A percentile compares a stretch with the other conserved stretches of the same genome.
These are phyloP conservation scores for Callipepla californica DNA, from an alignment of 2,113 vertebrate genomes.

Conservation along the genomic window DNA sequence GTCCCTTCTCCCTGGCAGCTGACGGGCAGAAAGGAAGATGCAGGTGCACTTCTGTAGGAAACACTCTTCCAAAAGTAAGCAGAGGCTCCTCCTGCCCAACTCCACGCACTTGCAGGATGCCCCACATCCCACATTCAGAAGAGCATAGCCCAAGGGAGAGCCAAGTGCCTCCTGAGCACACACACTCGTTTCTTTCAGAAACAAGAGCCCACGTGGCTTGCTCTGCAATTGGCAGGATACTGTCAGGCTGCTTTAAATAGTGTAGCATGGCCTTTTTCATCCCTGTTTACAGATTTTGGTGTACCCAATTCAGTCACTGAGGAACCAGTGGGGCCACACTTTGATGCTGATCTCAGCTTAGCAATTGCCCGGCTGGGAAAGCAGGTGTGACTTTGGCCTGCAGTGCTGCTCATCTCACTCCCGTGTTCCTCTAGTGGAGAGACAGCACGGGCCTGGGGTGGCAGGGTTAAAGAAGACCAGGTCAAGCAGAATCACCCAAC, in stretches of 20 bases:
- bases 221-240: neutral
- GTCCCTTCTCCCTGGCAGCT: neutral
- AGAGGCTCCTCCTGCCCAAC: neutral
- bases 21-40: neutral
- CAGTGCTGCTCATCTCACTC: neutral
- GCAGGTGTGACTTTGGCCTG: neutral
- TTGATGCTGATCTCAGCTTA: neutral
- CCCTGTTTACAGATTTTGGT: neutral
- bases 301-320: neutral
- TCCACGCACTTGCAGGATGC: neutral
- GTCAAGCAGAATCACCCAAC: neutral
- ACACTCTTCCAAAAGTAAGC: neutral
- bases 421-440: neutral
- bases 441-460: neutral
- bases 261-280: neutral
- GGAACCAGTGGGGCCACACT: neutral
- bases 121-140: neutral
- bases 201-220: neutral
- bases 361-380: neutral
- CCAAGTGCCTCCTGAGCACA: fast-evolving
- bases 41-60: neutral
- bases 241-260: neutral
- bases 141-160: neutral
- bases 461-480: neutral
- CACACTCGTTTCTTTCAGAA: neutral